phyloP scores from a whole-genome alignment of 2,797 vertebrate species.

The Alosa sapidissima region DNA sequence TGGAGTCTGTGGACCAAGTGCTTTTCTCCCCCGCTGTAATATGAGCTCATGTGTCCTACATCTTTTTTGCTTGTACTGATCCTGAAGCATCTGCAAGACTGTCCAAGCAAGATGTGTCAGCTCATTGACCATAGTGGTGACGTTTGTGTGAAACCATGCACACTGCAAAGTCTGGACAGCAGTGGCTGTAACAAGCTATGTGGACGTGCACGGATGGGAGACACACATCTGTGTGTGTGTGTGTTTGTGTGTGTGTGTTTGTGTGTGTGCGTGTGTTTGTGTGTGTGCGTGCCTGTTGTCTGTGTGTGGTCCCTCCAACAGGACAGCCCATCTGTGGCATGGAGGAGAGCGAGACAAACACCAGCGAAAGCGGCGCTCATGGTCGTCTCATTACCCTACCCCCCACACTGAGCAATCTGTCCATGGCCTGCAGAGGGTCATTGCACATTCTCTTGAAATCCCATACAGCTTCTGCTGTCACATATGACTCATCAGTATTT shows the following conservation, averaged over 20 bases:
- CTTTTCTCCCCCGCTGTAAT: neutral
- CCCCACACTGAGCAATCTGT: constrained; percentile 10
- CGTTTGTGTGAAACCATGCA: neutral
- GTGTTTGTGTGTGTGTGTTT: neutral
- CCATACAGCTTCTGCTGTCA: neutral
- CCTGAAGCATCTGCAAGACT: too few species aligned
- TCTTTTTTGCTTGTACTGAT: neutral
- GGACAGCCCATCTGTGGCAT: constrained; percentile 11
- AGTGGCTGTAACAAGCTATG: neutral
- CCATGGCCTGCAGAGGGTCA: neutral
- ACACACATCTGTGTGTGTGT: neutral
- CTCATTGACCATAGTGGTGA: neutral
- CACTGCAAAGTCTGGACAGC: neutral
- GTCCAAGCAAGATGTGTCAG: too few species aligned
- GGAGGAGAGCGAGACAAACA: constrained; percentile 7
- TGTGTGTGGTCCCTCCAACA: constrained; percentile 8
- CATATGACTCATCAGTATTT: neutral
- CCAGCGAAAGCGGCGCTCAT: neutral
- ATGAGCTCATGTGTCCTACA: too few species aligned
- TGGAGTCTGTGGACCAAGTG: neutral
- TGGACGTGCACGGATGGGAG: neutral
- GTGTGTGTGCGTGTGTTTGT: neutral
- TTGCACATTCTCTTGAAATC: neutral
- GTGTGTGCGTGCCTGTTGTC: neutral
- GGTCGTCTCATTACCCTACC: neutral